These are phyloP conservation scores for Tenebrosternarchus preto DNA, from an alignment of 2,113 vertebrate species.

Conservation along the genomic window DNA sequence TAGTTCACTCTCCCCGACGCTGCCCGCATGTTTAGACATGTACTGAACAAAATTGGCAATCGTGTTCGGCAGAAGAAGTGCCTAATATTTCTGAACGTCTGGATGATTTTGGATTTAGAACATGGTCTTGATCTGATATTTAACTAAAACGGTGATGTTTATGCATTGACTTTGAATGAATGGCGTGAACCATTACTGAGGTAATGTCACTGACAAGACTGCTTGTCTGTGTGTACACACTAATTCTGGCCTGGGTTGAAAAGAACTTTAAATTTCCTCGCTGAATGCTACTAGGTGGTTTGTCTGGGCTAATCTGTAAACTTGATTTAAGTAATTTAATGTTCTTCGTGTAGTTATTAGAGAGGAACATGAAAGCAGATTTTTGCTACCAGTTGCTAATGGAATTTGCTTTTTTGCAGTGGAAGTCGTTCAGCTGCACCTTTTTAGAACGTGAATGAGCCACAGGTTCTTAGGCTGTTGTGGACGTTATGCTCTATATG, in stretches of 20 bases:
- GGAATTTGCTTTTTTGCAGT: not conserved
- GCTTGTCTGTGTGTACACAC: not conserved
- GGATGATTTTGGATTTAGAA: not conserved
- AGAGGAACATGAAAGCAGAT: not conserved
- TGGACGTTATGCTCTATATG: not conserved
- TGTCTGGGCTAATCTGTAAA: too few species aligned
- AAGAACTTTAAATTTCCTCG: too few species aligned
- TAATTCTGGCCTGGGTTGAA: not conserved
- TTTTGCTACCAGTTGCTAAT: not conserved
- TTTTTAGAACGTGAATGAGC: not conserved
- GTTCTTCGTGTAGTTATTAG: not conserved
- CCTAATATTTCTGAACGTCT: not conserved
- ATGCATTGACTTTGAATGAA: not conserved
- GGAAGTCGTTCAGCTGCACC: not conserved
- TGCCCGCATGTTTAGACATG: conserved; percentile 92
- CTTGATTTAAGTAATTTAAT: too few species aligned
- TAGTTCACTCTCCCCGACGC: conserved; percentile 96
- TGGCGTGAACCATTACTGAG: not conserved
- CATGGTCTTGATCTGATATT: not conserved
- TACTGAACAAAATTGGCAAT: not conserved
- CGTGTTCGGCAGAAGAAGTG: not conserved
- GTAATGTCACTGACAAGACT: not conserved
- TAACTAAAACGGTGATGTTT: not conserved
- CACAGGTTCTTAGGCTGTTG: not conserved
- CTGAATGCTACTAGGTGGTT: too few species aligned